A percentile compares a stretch with the other conserved stretches of the same genome.
Evolutionary conservation across 2,888 invertebrate species (phyloP).

Genomic region (Oligia fasciuncula): DNA sequence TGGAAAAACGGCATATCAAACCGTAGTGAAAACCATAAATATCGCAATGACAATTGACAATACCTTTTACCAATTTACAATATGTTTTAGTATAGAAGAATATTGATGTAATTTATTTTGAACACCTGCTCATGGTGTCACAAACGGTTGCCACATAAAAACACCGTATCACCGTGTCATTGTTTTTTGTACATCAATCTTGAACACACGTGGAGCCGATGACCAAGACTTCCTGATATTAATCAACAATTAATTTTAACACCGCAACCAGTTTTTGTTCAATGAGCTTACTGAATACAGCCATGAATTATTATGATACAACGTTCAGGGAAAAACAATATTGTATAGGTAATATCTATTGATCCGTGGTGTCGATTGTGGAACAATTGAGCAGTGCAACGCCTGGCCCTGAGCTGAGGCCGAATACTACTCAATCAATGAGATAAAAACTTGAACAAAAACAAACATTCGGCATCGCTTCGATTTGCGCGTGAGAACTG

Average conservation of each 20-base stretch:
- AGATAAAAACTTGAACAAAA: conserved; percentile 66
- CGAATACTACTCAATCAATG: conserved; percentile 64
- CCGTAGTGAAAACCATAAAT: not conserved
- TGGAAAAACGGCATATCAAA: not conserved
- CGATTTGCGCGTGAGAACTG: conserved; percentile 66
- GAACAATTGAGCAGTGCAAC: conserved; percentile 70
- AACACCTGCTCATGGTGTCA: conserved; percentile 39
- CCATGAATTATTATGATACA: conserved; percentile 70
- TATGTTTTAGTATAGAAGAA: not conserved
- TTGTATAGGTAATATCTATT: conserved; percentile 66
- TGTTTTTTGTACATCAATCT: conserved; percentile 56
- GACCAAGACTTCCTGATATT: conserved; percentile 79
- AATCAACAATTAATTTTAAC: conserved; percentile 83
- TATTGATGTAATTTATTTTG: conserved; percentile 14
- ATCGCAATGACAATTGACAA: not conserved
- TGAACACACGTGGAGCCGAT: conserved; percentile 64
- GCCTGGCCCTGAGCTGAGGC: conserved; percentile 75
- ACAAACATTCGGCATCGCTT: conserved; percentile 61
- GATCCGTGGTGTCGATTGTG: conserved; percentile 70
- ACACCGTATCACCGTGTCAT: conserved; percentile 19
- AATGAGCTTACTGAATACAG: conserved; percentile 71
- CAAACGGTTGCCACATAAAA: conserved; percentile 37
- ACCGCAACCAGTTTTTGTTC: conserved; percentile 77
- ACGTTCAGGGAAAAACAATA: conserved; percentile 71
- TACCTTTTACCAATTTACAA: not conserved